Base-by-base conservation (phyloP, 2,797 vertebrate species). In the Pristis pectinata region DNA sequence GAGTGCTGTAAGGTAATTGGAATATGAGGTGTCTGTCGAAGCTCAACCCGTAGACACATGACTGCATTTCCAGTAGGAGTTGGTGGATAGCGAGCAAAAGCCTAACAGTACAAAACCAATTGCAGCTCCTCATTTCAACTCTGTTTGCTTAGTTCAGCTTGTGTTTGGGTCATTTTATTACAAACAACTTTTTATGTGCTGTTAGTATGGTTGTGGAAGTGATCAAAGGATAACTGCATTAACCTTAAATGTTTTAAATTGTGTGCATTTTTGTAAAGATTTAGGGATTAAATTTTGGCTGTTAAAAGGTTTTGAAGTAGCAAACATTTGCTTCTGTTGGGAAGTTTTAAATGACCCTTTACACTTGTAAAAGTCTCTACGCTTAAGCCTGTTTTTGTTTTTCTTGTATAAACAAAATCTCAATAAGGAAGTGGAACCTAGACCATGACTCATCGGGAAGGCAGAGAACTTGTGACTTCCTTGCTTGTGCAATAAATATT, bases 381-480 rank as follows among this genome's bases (percentile, higher is more conserved):
- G 37, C 37, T 24, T 7, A 64, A 67, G 37, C 8, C 11, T 91
- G 61, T 91, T 64, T 67, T 91, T 91, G n/a, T 91, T 91, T 91
- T 22, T 64, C 49, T 41, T 91, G 87, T 64, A 67, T 91, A 91
- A 91, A 91, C 37, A 91, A 61, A 64, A 41, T 67, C 37, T 91
- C 8, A 4, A 64, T n/a, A 37, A 91, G 87, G 87, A 91, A 91
- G 87, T 91, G 87, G 61, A 91, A 91, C 59, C n/a, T 37, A 37
- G 61, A 67, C 19, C 64, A 64, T 91, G 87, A 91, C 87, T 91
- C 87, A 91, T 67, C 87, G 41, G 61, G 87, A 91, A 91, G 61
- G 61, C 61, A 41, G 59, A 91, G 61, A 91, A 67, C 87, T 91
- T 22, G 87, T 91, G 87, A 91, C 87, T 91, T 91, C 61, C 87